Conservation (phyloP, 1,140 invertebrate species). For the Pseudomyrmex cubaensis region DNA sequence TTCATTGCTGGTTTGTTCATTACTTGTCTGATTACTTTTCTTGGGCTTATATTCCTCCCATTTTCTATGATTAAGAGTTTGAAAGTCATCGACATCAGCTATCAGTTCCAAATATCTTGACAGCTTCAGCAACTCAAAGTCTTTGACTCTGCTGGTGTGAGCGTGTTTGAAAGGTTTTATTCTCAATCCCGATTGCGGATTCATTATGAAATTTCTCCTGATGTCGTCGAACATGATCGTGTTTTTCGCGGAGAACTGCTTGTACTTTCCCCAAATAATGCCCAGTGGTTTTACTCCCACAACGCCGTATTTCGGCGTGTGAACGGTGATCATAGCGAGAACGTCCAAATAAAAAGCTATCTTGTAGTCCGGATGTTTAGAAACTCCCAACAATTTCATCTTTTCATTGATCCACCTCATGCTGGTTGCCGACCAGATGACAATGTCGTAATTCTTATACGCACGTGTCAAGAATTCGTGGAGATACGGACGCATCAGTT, state of each 20-base stretch:
- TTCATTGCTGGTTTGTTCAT: conserved; percentile 52
- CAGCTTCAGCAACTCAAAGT: conserved; percentile 93
- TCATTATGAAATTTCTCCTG: conserved; percentile 99
- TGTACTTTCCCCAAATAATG: conserved; percentile 98
- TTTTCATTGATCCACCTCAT: conserved; percentile 99
- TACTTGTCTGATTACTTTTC: conserved; percentile 65
- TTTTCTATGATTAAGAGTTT: conserved; percentile 93
- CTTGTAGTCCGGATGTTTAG: conserved; percentile 94
- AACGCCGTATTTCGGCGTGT: conserved; percentile 95
- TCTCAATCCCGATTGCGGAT: conserved; percentile 96
- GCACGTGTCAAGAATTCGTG: conserved; percentile 97
- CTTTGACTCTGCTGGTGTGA: conserved; percentile 93
- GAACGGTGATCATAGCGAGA: conserved; percentile 97
- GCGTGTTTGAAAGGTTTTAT: conserved; percentile 96
- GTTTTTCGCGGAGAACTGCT: conserved; percentile 94
- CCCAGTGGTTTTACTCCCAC: conserved; percentile 97
- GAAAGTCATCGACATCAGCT: conserved; percentile 93
- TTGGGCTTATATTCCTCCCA: conserved; percentile 93
- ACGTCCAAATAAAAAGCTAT: conserved; percentile 97
- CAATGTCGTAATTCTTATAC: conserved; percentile 95
- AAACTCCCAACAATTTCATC: conserved; percentile 96
- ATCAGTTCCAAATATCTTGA: conserved; percentile 95
- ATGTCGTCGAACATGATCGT: conserved; percentile 99
- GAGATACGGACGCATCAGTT: conserved; percentile 97
- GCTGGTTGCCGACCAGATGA: conserved; percentile 97